A percentile compares a stretch with the other conserved stretches of the same genome.
Conservation (phyloP, 2,888 invertebrate species). For the Crematogaster levior region DNA sequence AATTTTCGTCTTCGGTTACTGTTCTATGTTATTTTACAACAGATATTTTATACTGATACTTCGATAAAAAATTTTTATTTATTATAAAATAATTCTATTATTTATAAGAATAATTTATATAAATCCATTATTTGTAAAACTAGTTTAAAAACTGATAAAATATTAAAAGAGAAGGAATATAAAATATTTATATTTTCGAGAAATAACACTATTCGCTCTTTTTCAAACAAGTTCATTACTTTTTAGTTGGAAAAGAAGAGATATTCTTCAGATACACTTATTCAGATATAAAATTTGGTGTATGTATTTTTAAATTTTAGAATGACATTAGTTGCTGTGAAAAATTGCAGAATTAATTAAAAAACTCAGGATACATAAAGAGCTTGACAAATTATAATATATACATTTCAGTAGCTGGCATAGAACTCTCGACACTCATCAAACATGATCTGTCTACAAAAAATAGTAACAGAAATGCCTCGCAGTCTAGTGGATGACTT, state of each 20-base stretch:
- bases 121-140: not conserved
- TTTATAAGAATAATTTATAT: no score
- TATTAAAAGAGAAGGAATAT: not conserved
- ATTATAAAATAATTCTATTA: no score
- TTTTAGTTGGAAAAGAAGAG: not conserved
- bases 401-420: conserved; percentile 10
- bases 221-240: no score
- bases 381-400: conserved; percentile 6
- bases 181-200: not conserved
- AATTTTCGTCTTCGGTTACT: not conserved
- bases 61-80: conserved; percentile 5
- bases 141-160: not conserved
- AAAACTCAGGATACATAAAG: not conserved
- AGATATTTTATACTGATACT: not conserved
- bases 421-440: not conserved
- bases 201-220: not conserved
- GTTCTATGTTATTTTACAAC: not conserved
- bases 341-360: not conserved
- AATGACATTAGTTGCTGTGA: not conserved
- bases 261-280: not conserved
- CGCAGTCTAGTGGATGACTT: conserved; percentile 22
- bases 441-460: conserved; percentile 24
- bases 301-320: not conserved
- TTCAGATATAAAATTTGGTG: not conserved
- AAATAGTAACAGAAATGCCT: conserved; percentile 22